Evolutionary conservation across 2,113 vertebrate species (phyloP).

Genomic region (Thamnophis sirtalis): DNA sequence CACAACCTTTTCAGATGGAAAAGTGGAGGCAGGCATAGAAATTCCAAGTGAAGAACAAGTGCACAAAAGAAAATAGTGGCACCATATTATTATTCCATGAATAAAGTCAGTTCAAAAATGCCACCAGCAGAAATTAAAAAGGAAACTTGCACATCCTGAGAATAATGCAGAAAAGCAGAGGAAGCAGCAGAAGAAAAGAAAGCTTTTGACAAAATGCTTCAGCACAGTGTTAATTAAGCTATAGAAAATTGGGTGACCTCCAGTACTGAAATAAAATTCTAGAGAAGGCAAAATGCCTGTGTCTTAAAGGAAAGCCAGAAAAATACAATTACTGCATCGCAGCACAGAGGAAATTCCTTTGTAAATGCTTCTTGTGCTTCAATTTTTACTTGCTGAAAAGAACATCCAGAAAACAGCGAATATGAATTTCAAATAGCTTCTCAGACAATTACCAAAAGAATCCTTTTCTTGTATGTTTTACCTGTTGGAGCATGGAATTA

Average conservation of each 20-base stretch:
- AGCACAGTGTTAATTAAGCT: not conserved
- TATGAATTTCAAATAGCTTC: not conserved
- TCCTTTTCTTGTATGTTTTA: conserved; percentile 17
- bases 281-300: not conserved
- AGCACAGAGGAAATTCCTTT: not conserved
- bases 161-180: not conserved
- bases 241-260: not conserved
- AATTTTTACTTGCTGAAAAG: not conserved
- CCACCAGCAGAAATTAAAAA: not conserved
- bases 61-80: not conserved
- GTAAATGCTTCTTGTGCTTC: not conserved
- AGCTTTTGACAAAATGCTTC: not conserved
- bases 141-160: not conserved
- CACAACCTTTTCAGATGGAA: not conserved
- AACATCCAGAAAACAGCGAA: conserved; percentile 15
- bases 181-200: not conserved
- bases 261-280: not conserved
- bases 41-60: not conserved
- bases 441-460: not conserved
- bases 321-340: not conserved
- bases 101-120: not conserved
- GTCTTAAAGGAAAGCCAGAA: not conserved
- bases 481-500: conserved; percentile 67
- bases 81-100: not conserved
- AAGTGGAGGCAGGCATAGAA: not conserved